Base-by-base conservation (phyloP, 2,113 vertebrate genomes). In the Heliornis fulica region DNA sequence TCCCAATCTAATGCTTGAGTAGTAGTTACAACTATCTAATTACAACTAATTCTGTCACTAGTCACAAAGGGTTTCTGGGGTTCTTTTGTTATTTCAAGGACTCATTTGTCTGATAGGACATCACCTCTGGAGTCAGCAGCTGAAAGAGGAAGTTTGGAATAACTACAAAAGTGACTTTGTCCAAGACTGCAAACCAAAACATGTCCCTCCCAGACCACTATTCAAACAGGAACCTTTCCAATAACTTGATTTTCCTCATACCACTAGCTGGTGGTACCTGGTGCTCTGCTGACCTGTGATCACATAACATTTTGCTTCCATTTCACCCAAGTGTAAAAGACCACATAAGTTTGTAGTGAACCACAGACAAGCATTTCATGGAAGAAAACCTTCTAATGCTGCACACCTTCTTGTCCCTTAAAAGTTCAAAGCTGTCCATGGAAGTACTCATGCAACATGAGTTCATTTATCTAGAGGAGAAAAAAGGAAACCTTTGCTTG, bases 81-180 rank as follows among this genome's bases (percentile, higher is more conserved):
- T 93, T 77, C 28, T 48, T 19, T 51, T 53, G n/a, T 6, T n/a
- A 21, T 84, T 82, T 89, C 56, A 70, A 64, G 12, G 28, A 82
- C 25, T n/a, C 26, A 32, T 60, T 83, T 79, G 10, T 48, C 48
- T 48, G 38, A 68, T 51, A 89, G 57, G 2, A 45, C n/a, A 53
- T 53, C 14, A 45, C 7, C 13, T 61, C 59, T 65, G 25, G 11
- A 40, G 15, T n/a, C 19, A 74, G 19, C 14, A 83, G 19, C 9
- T 3, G 1, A n/a, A 78, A 77, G 29, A 59, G 4, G 25, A 66
- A 34, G 20, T 14, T 79, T 15, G 26, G 40, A 89, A 56, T 26
- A 89, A 36, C 13, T 0, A 0, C 74, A 72, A 20, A 72, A 86
- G 2, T 13, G 4, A 61, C 8, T 40, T 4, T 50, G 7, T 65